Percentiles rank a stretch among this genome's conserved stretches.
phyloP scores from a whole-genome alignment of 2,113 vertebrate genomes.

The Etheostoma spectabile region DNA sequence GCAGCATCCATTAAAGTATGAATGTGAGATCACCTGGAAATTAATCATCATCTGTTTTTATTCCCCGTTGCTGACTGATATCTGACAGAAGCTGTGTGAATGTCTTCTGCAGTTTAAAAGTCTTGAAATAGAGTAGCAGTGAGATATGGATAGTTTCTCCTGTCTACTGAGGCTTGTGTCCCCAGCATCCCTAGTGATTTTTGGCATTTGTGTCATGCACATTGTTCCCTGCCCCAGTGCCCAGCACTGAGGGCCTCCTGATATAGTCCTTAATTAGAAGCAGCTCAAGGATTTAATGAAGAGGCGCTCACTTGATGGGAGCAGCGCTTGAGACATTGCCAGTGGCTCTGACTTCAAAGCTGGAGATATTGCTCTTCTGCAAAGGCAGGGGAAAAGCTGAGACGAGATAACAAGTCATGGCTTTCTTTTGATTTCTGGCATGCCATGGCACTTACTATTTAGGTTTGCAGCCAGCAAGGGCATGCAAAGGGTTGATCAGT shows the following conservation, averaged over 20 bases:
- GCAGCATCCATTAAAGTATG: conserved; percentile 10
- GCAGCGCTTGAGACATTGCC: conserved; percentile 78
- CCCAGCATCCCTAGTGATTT: conserved; percentile 35
- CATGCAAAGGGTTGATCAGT: conserved; percentile 62
- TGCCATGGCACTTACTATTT: conserved; percentile 79
- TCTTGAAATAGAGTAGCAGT: conserved; percentile 15
- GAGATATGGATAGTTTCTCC: conserved; percentile 28
- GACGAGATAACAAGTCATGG: conserved; percentile 86
- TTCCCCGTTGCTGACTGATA: background rate
- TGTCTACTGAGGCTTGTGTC: conserved; percentile 11
- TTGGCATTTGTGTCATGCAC: conserved; percentile 66
- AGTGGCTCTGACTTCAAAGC: conserved; percentile 88
- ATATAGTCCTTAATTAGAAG: conserved; percentile 78
- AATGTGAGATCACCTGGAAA: conserved; percentile 9
- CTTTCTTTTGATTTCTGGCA: conserved; percentile 86
- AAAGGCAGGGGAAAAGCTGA: conserved; percentile 81
- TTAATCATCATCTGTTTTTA: conserved; percentile 7
- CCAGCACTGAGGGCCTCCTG: conserved; percentile 54
- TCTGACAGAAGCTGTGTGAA: background rate
- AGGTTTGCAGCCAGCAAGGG: conserved; percentile 78
- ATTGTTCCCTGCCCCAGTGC: conserved; percentile 70
- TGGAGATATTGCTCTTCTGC: conserved; percentile 82
- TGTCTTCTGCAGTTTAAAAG: conserved; percentile 10
- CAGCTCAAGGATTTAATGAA: conserved; percentile 82
- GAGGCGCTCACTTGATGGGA: conserved; percentile 75